phyloP scores from a whole-genome alignment of 2,797 vertebrate species.

The Sebastes itinus region DNA sequence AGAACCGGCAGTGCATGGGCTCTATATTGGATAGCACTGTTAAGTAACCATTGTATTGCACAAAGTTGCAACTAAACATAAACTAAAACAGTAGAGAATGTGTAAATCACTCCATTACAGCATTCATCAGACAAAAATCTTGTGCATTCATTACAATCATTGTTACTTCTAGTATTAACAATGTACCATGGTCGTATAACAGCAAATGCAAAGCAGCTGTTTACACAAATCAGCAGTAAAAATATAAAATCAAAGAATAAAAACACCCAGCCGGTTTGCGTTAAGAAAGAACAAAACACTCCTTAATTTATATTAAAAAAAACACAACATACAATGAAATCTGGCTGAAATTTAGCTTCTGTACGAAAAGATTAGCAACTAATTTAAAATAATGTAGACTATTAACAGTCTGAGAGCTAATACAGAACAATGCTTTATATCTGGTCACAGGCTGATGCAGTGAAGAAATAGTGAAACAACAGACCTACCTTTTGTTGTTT shows the following conservation, averaged over 20 bases:
- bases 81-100: not conserved
- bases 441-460: not conserved
- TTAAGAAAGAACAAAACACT: not conserved
- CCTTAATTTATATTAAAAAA: not conserved
- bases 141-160: not conserved
- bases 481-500: not conserved
- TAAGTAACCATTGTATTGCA: too few relatives aligned
- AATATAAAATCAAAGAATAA: not conserved
- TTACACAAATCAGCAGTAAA: not conserved
- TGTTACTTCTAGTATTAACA: not conserved
- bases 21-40: not conserved
- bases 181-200: not conserved
- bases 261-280: not conserved
- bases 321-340: too few relatives aligned
- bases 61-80: not conserved
- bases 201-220: not conserved
- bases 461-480: not conserved
- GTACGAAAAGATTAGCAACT: too few relatives aligned
- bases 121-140: rapidly evolving
- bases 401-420: too few relatives aligned
- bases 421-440: too few relatives aligned
- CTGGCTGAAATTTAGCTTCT: too few relatives aligned
- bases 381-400: too few relatives aligned
- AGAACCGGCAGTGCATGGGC: not conserved
- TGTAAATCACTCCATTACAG: not conserved